These are phyloP conservation scores for Caenorhabditis brenneri DNA, from an alignment of 1,140 invertebrate genomes.

Conservation along the genomic window DNA sequence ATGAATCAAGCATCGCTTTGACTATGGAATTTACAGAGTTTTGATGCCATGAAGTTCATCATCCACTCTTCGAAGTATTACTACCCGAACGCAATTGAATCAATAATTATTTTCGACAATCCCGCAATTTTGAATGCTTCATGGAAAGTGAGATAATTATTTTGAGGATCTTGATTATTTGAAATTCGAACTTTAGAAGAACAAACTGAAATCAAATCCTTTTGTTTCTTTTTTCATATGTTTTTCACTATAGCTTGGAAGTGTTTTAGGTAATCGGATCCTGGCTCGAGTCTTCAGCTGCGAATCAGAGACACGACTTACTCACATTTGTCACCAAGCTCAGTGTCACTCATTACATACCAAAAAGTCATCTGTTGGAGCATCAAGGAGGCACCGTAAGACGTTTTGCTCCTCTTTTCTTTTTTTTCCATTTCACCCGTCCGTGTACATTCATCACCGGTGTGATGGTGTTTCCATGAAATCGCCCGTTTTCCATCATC, in stretches of 20 bases:
- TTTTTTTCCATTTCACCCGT: conserved; percentile 15
- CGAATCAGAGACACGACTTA: not conserved
- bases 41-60: conserved; percentile 49
- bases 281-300: conserved; percentile 33
- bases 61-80: conserved; percentile 49
- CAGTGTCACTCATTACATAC: conserved; percentile 44
- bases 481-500: not conserved
- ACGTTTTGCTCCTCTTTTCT: not conserved
- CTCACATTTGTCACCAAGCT: conserved; percentile 42
- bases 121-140: conserved; percentile 47
- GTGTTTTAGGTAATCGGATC: conserved; percentile 41
- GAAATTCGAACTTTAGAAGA: not conserved
- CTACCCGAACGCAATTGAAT: conserved; percentile 40
- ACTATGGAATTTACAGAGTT: conserved; percentile 35
- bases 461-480: conserved; percentile 25
- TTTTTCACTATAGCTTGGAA: not conserved
- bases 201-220: not conserved
- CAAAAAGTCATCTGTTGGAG: conserved; percentile 40
- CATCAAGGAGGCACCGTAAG: conserved; percentile 20
- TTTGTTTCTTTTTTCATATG: not conserved
- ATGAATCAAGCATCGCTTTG: not conserved
- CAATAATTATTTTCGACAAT: conserved; percentile 42
- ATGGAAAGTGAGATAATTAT: conserved; percentile 48
- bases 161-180: not conserved
- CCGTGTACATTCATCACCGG: not conserved